Evolutionary conservation across 2,888 invertebrate genomes (phyloP).

Genomic region (Rhingia campestris): DNA sequence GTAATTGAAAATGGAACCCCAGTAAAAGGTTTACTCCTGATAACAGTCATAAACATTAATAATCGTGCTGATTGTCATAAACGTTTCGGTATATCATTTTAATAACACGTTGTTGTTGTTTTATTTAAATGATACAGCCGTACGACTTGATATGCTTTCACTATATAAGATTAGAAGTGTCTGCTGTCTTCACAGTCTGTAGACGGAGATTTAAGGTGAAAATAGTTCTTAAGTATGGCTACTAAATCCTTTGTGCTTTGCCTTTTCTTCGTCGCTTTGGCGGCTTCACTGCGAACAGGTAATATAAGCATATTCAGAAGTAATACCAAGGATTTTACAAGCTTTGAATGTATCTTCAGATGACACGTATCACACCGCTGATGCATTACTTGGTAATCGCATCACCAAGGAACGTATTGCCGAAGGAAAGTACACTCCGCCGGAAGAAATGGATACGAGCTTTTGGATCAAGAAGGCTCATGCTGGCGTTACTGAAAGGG

Average conservation of each 20-base stretch:
- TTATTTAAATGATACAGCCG: background rate
- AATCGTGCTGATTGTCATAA: background rate
- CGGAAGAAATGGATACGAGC: conserved; percentile 75
- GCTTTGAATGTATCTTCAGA: background rate
- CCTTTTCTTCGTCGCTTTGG: background rate
- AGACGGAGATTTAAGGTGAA: background rate
- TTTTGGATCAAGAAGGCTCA: conserved; percentile 77
- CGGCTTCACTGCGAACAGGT: background rate
- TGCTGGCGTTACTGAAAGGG: conserved; percentile 71
- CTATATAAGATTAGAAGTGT: conserved; percentile 34
- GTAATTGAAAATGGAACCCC: background rate
- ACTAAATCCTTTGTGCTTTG: background rate
- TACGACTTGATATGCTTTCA: background rate
- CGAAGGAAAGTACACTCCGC: conserved; percentile 17
- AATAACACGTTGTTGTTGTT: background rate
- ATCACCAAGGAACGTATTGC: conserved; percentile 15
- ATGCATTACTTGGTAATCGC: conserved; percentile 9
- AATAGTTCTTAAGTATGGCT: background rate
- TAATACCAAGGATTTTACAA: background rate
- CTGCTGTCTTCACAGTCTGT: conserved; percentile 3
- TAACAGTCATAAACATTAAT: no score
- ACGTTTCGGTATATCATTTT: background rate
- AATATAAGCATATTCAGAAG: background rate
- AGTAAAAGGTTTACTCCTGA: no score
- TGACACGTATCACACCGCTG: conserved; percentile 28